Base-by-base conservation (phyloP, 2,888 invertebrate species). In the Allophyes oxyacanthae region DNA sequence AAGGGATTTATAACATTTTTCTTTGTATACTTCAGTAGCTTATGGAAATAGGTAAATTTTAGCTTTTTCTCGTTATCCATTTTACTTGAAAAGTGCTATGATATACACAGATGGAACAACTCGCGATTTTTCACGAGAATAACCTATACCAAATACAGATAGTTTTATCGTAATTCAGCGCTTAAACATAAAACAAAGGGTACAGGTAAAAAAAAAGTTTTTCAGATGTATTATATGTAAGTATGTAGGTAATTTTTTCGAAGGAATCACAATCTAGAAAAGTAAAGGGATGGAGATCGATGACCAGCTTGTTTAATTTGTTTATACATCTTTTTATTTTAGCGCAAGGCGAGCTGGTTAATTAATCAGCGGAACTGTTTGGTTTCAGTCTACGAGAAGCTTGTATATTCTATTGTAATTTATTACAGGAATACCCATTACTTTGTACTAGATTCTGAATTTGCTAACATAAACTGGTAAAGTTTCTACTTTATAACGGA, bases 321-420 rank as follows among this genome's bases (percentile, higher is more conserved):
- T 75, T 63, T 68, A 53, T 51, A 53, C 37, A 54, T 51, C 53
- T 68, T 74, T 71, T 75, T 72, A 67, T 63, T 66, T 65, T 45
- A 63, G 46, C 54, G 36, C 76, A 56, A 63, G 61, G 55, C 55
- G 43, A 73, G 55, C 53, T 43, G 6, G 50, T 64, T 65, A 73
- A 73, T 75, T 75, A 73, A 75, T 75, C 73, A 75, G 64, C 40
- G 63, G 49, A 49, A 52, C 54, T 49, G 54, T 70, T 72, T 64
- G 67, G 68, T 71, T 75, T 64, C 52, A 62, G 64, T 62, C 44
- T 42, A 56, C 71, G 45, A 59, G 63, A 51, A 44, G 64, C 59
- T 65, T 75, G 70, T 75, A 55, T 72, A 72, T 72, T 70, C 57
- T 67, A 66, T 63, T 64, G 60, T 72, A 63, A 75, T 75, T 75